Evolutionary conservation across 2,888 invertebrate genomes (phyloP).

Genomic region (Torymus aiolomorphi): DNA sequence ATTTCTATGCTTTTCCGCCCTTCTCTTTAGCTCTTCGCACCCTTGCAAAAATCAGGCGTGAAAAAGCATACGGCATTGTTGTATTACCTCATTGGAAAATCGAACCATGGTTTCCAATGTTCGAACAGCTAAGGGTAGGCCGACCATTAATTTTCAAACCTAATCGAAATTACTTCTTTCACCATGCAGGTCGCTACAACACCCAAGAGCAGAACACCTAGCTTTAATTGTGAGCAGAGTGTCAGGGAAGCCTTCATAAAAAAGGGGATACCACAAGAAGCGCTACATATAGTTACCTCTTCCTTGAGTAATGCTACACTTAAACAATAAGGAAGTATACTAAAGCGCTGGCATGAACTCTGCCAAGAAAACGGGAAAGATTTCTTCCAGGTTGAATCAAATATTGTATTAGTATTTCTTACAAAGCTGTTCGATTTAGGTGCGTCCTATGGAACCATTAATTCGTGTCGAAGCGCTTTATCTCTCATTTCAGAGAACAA

Average conservation of each 20-base stretch:
- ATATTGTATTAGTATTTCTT: not conserved
- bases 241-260: too few relatives aligned
- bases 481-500: too few relatives aligned
- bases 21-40: conserved; percentile 57
- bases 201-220: too few relatives aligned
- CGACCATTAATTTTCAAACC: conserved; percentile 24
- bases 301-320: not conserved
- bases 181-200: conserved; percentile 58
- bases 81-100: conserved; percentile 26
- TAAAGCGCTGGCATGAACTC: not conserved
- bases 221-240: too few relatives aligned
- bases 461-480: too few relatives aligned
- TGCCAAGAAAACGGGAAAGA: not conserved
- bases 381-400: not conserved
- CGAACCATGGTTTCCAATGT: not conserved
- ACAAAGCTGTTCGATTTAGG: not conserved
- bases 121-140: too few relatives aligned
- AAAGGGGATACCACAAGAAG: conserved; percentile 27
- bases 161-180: conserved; percentile 58
- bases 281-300: not conserved
- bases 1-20: conserved; percentile 64
- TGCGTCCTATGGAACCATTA: not conserved
- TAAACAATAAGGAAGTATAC: not conserved
- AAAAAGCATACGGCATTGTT: conserved; percentile 39
- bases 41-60: conserved; percentile 45